phyloP scores from a whole-genome alignment of 2,797 vertebrate species.

The Parauchenoglanis punctatus region DNA sequence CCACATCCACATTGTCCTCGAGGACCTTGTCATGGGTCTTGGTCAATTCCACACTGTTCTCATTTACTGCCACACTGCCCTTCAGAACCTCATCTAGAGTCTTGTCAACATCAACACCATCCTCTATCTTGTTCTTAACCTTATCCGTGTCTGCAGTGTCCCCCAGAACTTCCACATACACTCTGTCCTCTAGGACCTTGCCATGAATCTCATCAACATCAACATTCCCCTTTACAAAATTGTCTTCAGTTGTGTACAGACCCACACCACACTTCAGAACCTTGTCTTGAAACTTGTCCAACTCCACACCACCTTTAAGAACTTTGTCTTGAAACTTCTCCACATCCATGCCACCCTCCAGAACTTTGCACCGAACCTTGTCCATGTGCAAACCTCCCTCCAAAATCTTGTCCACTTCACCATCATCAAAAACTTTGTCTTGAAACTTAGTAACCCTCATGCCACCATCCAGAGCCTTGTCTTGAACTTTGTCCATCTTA shows the following conservation, averaged over 20 bases:
- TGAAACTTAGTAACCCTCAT: constrained; percentile 31
- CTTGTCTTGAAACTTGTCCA: not conserved
- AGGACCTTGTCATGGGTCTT: constrained; percentile 35
- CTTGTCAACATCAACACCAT: not conserved
- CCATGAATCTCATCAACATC: not conserved
- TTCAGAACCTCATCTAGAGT: constrained; percentile 41
- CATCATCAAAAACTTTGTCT: constrained; percentile 57
- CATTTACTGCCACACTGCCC: not conserved
- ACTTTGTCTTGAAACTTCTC: not conserved
- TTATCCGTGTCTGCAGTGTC: not conserved
- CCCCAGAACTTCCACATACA: not conserved
- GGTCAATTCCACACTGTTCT: not conserved
- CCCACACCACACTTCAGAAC: not conserved
- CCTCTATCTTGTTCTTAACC: not conserved
- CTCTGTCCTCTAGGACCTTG: not conserved
- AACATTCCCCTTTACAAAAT: not conserved
- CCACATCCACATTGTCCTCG: not conserved
- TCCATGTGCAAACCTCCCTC: not conserved
- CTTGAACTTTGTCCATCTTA: not conserved
- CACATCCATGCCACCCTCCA: not conserved
- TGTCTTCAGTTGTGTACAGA: not conserved
- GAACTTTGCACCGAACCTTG: not conserved
- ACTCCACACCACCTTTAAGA: not conserved
- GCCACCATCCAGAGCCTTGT: constrained; percentile 13
- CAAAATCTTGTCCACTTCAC: constrained; percentile 25